Base-by-base conservation (phyloP, 2,113 vertebrate genomes). In the Illadopsis cleaveri region DNA sequence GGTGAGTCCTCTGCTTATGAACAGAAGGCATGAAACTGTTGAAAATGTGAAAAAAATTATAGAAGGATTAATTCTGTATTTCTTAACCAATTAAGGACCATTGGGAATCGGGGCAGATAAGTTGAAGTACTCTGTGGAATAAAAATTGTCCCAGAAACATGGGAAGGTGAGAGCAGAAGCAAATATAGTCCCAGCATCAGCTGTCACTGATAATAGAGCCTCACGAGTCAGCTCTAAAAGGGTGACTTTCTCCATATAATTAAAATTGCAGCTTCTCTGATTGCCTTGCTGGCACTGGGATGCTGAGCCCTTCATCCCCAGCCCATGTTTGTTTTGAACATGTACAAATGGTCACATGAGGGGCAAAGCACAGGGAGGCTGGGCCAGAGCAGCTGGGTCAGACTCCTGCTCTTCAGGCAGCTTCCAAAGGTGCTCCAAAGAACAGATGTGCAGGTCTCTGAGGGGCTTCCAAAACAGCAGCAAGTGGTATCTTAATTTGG, bases 131-230 rank as follows among this genome's bases (percentile, higher is more conserved):
- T 82, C 42, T 51, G 20, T 56, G 56, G 57, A 56, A 81, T 68
- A 82, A 92, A 89, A 92, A 71, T 71, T n/a, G 40, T 62, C 60
- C 44, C 75, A 61, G 64, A 75, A 90, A 89, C 0, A 3, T 58
- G 62, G n/a, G 76, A 92, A 92, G 77, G 86, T 64, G 53, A 89
- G 70, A 95, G 64, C 77, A 94, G 81, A 89, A 90, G 83, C 47
- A 89, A 92, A 86, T 78, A 37, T 15, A 90, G 56, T 62, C 56
- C 76, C 54, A 78, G 71, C 30, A 42, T 51, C 73, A 96, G 62
- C 83, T 91, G 86, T 81, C 91, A 89, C 0, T 4, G 65, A 70
- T 47, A 57, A 84, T 20, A 68, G 57, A 87, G 40, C 61, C 9
- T 48, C 45, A 65, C 0, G 2, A 75, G 56, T 89, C 83, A 60